Evolutionary conservation across 2,888 invertebrate genomes (phyloP), one percentile per base, ranked within the genome.

Genomic region (Orthonychiurus folsomi): DNA sequence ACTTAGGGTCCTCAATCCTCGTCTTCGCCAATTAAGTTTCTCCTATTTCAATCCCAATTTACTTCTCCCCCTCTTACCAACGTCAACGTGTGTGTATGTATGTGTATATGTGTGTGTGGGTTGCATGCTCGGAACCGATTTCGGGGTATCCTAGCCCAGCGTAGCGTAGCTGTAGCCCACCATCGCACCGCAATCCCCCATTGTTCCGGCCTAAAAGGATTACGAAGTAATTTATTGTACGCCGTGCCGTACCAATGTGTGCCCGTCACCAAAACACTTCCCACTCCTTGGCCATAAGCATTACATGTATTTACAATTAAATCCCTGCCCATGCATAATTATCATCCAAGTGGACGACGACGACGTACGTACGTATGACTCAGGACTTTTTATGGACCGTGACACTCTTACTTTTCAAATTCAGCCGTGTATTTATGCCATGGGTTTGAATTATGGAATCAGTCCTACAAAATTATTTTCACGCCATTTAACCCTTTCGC

Each of bases 261-360:
- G 37, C 37, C 15, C 15, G 37, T 15, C 37, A 15, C 37, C 37
- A 37, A 37, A 37, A 37, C n/a, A 37, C 37, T 37, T 37, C n/a
- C n/a, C n/a, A n/a, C n/a, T n/a, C n/a, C n/a, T n/a, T n/a, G n/a
- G n/a, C n/a, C n/a, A n/a, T n/a, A n/a, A 37, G 37, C 37, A 37
- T 37, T 37, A 37, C 37, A 37, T 37, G 37, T 37, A 37, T 37
- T 37, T 37, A 37, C 37, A 37, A 37, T 37, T 37, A 37, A 37
- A 37, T 37, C 37, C 37, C 15, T 5, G 37, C 37, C 37, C 37
- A 37, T 37, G 37, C 37, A 37, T 37, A 37, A 37, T 37, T 37
- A 37, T 37, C n/a, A n/a, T n/a, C n/a, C n/a, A n/a, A n/a, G n/a
- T n/a, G n/a, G n/a, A n/a, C n/a, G n/a, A n/a, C n/a, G n/a, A n/a